Evolutionary conservation across 2,888 invertebrate genomes (phyloP), one percentile per base, ranked within the genome.

Genomic region (Amphipyra tragopoginis): DNA sequence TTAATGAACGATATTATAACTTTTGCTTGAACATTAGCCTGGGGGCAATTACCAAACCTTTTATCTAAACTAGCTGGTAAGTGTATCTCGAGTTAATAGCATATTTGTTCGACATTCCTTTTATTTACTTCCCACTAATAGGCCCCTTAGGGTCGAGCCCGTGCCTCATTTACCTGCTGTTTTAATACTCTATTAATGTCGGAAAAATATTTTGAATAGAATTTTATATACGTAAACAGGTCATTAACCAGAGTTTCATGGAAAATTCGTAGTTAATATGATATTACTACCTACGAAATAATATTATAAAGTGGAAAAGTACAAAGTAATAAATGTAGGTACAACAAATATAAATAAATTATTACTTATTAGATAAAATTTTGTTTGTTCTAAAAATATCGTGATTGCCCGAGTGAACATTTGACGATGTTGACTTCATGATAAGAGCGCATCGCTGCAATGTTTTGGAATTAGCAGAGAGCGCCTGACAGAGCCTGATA

Each of bases 91-190:
- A 62, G 52, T 52, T 75, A 56, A 71, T 70, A 45, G 48, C 8
- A 48, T 53, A 57, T 75, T 87, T 86, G 83, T 89, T 84, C 72
- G 72, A 75, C 55, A 67, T 65, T 70, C 67, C 67, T 70, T 56
- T 78, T 83, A 72, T 77, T 75, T 72, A 72, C 69, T 56, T 55
- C 45, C 44, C 36, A 65, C 60, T 69, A 65, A 74, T 63, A 55
- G 57, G 38, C 61, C 61, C 44, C 52, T 48, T 38, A 45, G 5
- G 47, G 38, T 26, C 39, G 21, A 10, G 38, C 15, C 47, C 21
- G 38, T 47, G 45, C 29, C n/a, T 57, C 66, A 29, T 44, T 53
- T 36, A 14, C 50, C 53, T 15, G 45, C 53, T 74, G 50, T 58
- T 58, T 66, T 59, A 61, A 33, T 26, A 40, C 44, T 47, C 14